Base-by-base conservation (phyloP, 2,888 invertebrate genomes). In the Agrotis puta region DNA sequence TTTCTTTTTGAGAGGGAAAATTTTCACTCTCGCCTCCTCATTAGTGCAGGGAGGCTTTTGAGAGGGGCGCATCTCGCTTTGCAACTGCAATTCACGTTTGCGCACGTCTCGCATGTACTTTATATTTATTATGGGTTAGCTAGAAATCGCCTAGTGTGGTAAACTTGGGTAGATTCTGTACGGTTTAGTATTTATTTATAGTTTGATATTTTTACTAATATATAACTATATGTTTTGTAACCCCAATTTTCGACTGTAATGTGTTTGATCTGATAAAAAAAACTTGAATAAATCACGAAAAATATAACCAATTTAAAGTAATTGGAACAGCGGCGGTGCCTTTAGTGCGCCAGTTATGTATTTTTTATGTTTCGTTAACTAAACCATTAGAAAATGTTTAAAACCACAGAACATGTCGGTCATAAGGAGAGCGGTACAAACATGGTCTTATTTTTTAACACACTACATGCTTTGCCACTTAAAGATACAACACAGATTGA, bases 1-100 rank as follows among this genome's bases (percentile, higher is more conserved):
- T 89, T 91, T 89, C 89, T 91, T 92, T 92, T 92, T 76, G 89
- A 91, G 91, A 85, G 90, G 89, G 77, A 90, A 89, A 88, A 89
- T 88, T 89, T 90, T 90, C 89, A 90, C 91, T 90, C 89, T 89
- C 89, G 88, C 90, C 86, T 88, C 90, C 92, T 92, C 93, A 92
- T 93, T 93, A 93, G 92, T 82, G 91, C 84, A 81, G 87, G 87
- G 83, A 90, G 84, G 88, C 88, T 90, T 92, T 92, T 90, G 88
- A 92, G 88, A 88, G 87, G 87, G 85, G 88, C 88, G 89, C 91
- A 91, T 91, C 91, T 86, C 89, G 85, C 88, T 89, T 90, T 88
- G 83, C 84, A 79, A 80, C 86, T 84, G 87, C 86, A 88, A 89
- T 90, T 89, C 87, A 85, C 83, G 79, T 88, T 88, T 86, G 74